Evolutionary conservation across 2,797 vertebrate species (phyloP).

Genomic region (Hoplostethus atlanticus): DNA sequence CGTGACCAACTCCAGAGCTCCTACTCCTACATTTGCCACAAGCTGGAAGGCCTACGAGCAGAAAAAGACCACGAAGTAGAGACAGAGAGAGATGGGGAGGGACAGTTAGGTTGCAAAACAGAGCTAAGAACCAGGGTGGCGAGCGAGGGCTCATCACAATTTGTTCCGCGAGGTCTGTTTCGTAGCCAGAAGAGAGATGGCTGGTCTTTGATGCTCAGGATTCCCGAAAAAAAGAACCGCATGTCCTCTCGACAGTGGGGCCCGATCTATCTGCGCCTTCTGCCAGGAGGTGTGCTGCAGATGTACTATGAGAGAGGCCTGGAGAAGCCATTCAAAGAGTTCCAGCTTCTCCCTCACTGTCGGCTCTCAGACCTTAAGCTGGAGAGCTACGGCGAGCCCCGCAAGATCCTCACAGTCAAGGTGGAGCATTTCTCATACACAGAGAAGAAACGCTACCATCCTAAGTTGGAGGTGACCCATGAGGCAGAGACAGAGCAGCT

Average conservation of each 20-base stretch:
- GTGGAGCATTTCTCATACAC: constrained; percentile 92
- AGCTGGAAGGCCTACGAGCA: constrained; percentile 88
- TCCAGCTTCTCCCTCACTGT: constrained; percentile 92
- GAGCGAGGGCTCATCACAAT: constrained; percentile 59
- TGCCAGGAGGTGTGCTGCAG: constrained; percentile 92
- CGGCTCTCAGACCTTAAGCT: constrained; percentile 92
- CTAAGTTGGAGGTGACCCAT: constrained; percentile 90
- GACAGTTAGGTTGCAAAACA: constrained; percentile 52
- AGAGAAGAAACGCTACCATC: constrained; percentile 93
- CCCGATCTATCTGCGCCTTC: constrained; percentile 93
- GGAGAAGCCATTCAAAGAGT: constrained; percentile 96
- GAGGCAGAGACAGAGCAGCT: constrained; percentile 93
- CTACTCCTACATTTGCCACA: constrained; percentile 91
- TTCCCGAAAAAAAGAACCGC: constrained; percentile 98
- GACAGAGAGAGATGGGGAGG: constrained; percentile 31
- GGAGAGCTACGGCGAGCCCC: constrained; percentile 91
- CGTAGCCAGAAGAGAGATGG: constrained; percentile 88
- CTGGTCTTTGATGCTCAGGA: constrained; percentile 97
- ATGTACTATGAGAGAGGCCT: constrained; percentile 97
- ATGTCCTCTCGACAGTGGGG: constrained; percentile 99
- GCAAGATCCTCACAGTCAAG: constrained; percentile 95
- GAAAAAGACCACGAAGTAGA: constrained; percentile 55
- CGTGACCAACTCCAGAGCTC: constrained; percentile 91
- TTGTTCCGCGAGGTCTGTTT: constrained; percentile 88
- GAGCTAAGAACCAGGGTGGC: constrained; percentile 50